Evolutionary conservation across 2,888 invertebrate species (phyloP), one percentile per base, ranked within the genome.

Genomic region (Bugulina stolonifera): DNA sequence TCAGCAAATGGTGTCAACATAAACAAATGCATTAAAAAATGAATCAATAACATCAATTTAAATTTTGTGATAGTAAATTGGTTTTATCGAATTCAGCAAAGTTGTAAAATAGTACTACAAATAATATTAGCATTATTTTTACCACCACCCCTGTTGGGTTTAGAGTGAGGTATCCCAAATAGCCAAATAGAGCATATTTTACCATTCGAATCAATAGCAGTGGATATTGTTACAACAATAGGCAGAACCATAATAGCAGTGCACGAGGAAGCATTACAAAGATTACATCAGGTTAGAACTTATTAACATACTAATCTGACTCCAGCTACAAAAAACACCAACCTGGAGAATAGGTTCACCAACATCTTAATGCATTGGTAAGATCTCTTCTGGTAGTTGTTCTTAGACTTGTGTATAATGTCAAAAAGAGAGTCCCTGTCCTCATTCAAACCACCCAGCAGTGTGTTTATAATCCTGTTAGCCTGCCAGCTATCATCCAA

Each of bases 331-430:
- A n/a, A n/a, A 10, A 43, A 0, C 18, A 79, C 81, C 79, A 76
- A 83, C 82, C 85, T 92, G 79, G 90, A 89, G 87, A 96, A 94
- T 76, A 96, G 88, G 77, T 91, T 90, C 75, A 95, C 95, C 87
- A 97, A 89, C 83, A 94, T 92, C 87, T 97, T 97, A 75, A 97
- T 93, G 86, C 95, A 96, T 85, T 95, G 94, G 87, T 97, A 97
- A 75, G 95, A 94, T 76, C 96, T 89, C 86, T 96, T 96, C 85
- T 96, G 95, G 86, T 95, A 94, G 86, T 95, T 94, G 76, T 91
- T 92, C 86, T 94, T 95, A 73, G 93, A 92, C 75, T 93, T 90
- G 78, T 91, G 89, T 81, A 96, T 94, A 73, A 93, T 96, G 82
- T 97, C 96, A 78, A 97, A 89, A 72, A 97, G 87, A 0, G 96